phyloP scores from a whole-genome alignment of 2,888 invertebrate species.

The Drosophila kambysellisi region DNA sequence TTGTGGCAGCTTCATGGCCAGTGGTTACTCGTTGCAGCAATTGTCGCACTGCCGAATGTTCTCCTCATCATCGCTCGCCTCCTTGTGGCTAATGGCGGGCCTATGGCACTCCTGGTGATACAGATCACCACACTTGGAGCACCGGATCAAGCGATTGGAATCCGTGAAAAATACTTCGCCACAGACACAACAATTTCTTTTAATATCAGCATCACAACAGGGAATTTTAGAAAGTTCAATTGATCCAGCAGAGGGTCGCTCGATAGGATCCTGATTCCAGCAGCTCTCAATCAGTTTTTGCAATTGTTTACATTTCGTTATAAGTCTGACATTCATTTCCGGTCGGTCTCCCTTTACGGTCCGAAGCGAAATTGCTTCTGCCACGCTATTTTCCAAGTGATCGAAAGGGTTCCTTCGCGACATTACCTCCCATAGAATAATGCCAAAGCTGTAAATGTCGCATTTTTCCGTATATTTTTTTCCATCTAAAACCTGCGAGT shows the following conservation, averaged over 20 bases:
- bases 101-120: slow-evolving; percentile 98
- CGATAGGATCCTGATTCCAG: not conserved
- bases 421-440: slow-evolving; percentile 30
- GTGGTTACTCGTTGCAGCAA: too few species aligned
- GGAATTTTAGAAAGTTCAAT: too few species aligned
- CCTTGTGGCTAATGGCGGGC: slow-evolving; percentile 93
- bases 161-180: slow-evolving; percentile 94
- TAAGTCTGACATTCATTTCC: not conserved
- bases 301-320: not conserved
- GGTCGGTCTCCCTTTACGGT: not conserved
- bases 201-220: not conserved
- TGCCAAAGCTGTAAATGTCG: slow-evolving; percentile 36
- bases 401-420: slow-evolving; percentile 24
- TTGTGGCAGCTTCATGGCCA: too few species aligned
- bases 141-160: slow-evolving; percentile 95
- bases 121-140: slow-evolving; percentile 94
- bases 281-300: not conserved
- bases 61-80: slow-evolving; percentile 88
- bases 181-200: slow-evolving; percentile 85
- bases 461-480: slow-evolving; percentile 11
- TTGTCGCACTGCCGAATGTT: slow-evolving; percentile 86
- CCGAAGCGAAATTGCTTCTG: not conserved
- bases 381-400: not conserved
- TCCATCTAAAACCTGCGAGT: not conserved
- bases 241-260: not conserved